Evolutionary conservation across 2,797 vertebrate species (phyloP), one percentile per base, ranked within the genome.

Genomic region (Crocodylus rhombifer): DNA sequence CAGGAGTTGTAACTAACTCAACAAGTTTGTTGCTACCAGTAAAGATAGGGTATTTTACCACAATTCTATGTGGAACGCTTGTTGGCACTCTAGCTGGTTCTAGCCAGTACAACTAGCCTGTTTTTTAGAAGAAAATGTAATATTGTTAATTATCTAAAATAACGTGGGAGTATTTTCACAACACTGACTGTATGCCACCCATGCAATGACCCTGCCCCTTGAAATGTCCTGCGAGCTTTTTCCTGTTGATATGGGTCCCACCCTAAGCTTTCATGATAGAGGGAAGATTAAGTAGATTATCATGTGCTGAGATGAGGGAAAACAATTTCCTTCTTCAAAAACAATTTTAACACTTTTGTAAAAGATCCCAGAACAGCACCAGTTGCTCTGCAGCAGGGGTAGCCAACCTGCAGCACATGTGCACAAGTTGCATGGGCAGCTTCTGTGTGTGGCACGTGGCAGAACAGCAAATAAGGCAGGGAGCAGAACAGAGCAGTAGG

Each of bases 381-480:
- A 86, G 73, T 71, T 89, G 78, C 71, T 90, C 79, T 94, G 58
- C 89, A 83, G 84, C 94, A 94, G 42, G 10, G 42, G 42, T 51
- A 51, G 42, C 42, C 42, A 51, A 51, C 42, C 42, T 51, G 42
- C 42, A 51, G 9, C 42, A 51, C 42, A 51, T 51, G 42, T 11
- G 42, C 42, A 51, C 42, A 51, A 51, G 42, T 51, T 51, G 42
- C 42, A 51, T 51, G 42, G 42, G 42, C 42, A 51, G 42, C 42
- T 51, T 51, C 42, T 51, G 42, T 51, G 42, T 51, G 42, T 51
- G 42, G 42, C 42, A 51, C 10, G 10, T 51, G 42, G 42, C 42
- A 51, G 42, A 51, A 51, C 42, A 51, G 42, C 42, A 51, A 51
- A 11, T 51, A 51, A 51, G 42, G 10, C 42, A 51, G 42, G 42